Base-by-base conservation (phyloP, 1,140 invertebrate genomes). In the Drosophila mayri region DNA sequence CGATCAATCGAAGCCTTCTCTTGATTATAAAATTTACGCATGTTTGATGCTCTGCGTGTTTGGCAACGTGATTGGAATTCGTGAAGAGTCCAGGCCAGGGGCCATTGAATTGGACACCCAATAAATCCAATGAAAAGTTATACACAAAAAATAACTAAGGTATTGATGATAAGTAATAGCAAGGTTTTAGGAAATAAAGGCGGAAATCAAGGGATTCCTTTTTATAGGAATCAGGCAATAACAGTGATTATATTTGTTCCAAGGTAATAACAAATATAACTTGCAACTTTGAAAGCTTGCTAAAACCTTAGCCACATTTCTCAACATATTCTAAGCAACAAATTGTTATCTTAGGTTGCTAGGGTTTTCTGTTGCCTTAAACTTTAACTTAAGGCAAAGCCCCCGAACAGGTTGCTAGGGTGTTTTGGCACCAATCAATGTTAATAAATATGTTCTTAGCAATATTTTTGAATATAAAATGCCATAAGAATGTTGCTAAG, bases 11-110 rank as follows among this genome's bases (percentile, higher is more conserved):
- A 60, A 65, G 52, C 54, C 65, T 75, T 74, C 73, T 79, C 82
- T 84, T 88, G 64, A 88, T 75, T 88, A 90, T 84, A 90, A 84
- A 88, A 88, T 90, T 78, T 90, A 88, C 85, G 84, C 85, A 88
- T 88, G 84, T 90, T 88, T 84, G 78, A 76, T 74, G 81, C 44
- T 32, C 35, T 46, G 68, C 68, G 32, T 60, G 67, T 61, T 64
- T n/a, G 50, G 54, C 49, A 57, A 87, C 83, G 83, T 87, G 83
- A 67, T 70, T 30, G 28, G 73, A 74, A 88, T 88, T 22, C 9
- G 18, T 35, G 32, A 65, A 22, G 22, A 66, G 41, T 47, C 35
- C 35, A 16, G 41, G 22, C 38, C 47, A 30, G 47, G 47, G 46
- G 54, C 52, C 67, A 70, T 54, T 55, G 67, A 54, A 38, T 70